Base-by-base conservation (phyloP, 1,140 invertebrate species). In the Drosophila sechellia region DNA sequence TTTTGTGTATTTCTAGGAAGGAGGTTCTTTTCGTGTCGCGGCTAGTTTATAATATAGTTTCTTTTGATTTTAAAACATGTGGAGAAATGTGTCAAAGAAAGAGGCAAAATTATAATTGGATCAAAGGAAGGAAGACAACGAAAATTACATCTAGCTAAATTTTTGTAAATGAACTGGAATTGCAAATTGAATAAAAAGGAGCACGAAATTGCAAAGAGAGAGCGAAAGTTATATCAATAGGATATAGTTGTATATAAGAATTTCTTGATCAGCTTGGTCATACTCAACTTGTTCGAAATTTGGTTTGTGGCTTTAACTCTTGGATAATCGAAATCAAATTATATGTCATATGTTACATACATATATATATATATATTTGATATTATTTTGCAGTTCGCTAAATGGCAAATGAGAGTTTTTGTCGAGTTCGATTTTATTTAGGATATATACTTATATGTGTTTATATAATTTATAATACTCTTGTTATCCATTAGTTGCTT, bases 201-300 rank as follows among this genome's bases (percentile, higher is more conserved):
- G 59, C 57, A 84, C 65, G 55, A 81, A 86, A 87, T 84, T 84
- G 65, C 73, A 86, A 77, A 86, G 66, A 85, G 64, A 79, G 66
- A 69, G 64, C 64, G 66, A 70, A 55, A 70, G 64, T 54, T 78
- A 60, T 45, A 73, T 87, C 80, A 85, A 72, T 89, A 90, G 66
- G 66, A 70, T 72, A 83, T 73, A 60, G 65, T 64, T 81, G 69
- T 83, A 75, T 65, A 72, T 83, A 71, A 55, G 52, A 56, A 49
- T 73, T 61, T 54, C 43, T 74, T 75, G 58, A 85, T 90, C 58
- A 75, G 50, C 77, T 86, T 81, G 58, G 58, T 87, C 72, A 86
- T 86, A 86, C 83, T 86, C 83, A 86, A 86, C 83, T 86, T 86
- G 79, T 86, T 87, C 63, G 55, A 87, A 81, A 75, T 83, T 86